Evolutionary conservation across 1,140 invertebrate genomes (phyloP).

Genomic region (Calephelis nemesis): DNA sequence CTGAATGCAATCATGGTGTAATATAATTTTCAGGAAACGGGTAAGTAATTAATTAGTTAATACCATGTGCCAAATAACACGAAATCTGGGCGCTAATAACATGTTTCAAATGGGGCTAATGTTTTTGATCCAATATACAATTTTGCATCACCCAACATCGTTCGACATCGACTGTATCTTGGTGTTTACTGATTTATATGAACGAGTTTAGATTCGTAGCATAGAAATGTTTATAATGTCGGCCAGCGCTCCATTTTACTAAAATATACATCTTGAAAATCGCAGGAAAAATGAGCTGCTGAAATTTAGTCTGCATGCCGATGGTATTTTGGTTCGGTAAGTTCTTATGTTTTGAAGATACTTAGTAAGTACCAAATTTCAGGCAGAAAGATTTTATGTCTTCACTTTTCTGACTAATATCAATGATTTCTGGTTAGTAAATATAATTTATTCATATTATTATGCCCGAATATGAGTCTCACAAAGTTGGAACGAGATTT

Average conservation of each 20-base stretch:
- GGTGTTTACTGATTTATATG: conserved; percentile 52
- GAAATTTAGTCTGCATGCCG: conserved; percentile 54
- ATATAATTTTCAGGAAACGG: not conserved
- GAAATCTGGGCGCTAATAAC: conserved; percentile 12
- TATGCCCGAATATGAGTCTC: no score
- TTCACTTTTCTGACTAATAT: no score
- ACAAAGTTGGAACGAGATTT: no score
- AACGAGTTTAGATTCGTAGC: conserved; percentile 47
- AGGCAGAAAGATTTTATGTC: no score
- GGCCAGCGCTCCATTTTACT: conserved; percentile 59
- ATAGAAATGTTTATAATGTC: conserved; percentile 59
- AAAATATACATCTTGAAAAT: conserved; percentile 61
- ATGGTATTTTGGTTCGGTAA: no score
- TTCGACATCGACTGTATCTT: conserved; percentile 27
- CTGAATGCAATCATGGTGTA: not conserved
- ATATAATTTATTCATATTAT: no score
- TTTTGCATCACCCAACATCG: conserved; percentile 4
- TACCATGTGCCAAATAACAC: conserved; percentile 1
- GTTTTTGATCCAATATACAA: conserved; percentile 4
- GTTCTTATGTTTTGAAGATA: no score
- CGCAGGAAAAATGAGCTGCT: conserved; percentile 63
- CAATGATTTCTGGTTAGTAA: no score
- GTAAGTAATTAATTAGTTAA: conserved; percentile 10
- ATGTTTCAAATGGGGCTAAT: conserved; percentile 11
- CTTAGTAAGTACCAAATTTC: no score